Percentiles rank a stretch among this genome's conserved stretches.
These are phyloP conservation scores for Rhinogobio ventralis DNA, from an alignment of 2,797 vertebrate genomes.

Conservation along the genomic window DNA sequence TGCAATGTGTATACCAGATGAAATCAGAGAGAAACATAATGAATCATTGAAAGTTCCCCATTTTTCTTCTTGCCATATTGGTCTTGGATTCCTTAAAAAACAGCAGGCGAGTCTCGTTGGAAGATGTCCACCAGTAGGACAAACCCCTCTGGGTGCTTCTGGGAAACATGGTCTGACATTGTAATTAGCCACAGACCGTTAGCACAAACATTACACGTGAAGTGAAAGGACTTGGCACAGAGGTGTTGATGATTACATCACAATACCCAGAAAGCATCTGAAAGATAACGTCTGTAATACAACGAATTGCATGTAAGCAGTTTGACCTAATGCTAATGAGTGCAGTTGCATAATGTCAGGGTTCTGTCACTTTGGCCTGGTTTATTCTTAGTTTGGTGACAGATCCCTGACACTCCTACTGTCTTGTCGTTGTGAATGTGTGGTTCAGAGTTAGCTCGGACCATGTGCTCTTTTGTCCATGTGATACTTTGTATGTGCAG, in stretches of 20 bases:
- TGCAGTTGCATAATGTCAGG: not conserved
- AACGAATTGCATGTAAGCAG: not conserved
- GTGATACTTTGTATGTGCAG: not conserved
- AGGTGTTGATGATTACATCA: constrained; percentile 40
- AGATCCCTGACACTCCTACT: not conserved
- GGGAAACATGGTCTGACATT: constrained; percentile 48
- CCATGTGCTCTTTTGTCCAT: too few relatives aligned
- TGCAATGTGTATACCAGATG: constrained; percentile 3
- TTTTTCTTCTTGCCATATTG: constrained; percentile 16
- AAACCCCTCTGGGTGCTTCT: constrained; percentile 44
- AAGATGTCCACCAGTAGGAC: constrained; percentile 28
- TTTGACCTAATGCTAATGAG: not conserved
- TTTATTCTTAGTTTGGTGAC: not conserved
- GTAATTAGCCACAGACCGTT: constrained; percentile 36
- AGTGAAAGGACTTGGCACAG: not conserved
- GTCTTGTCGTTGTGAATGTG: too few relatives aligned
- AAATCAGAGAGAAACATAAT: constrained; percentile 16
- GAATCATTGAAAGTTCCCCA: constrained; percentile 23
- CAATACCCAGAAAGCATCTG: constrained; percentile 12
- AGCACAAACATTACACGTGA: not conserved
- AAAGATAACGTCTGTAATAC: not conserved
- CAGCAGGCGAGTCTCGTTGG: constrained; percentile 33
- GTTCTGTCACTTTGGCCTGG: not conserved
- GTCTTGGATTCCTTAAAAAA: constrained; percentile 47
- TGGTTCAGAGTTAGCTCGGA: too few relatives aligned